A percentile compares a stretch with the other conserved stretches of the same genome.
phyloP scores from a whole-genome alignment of 2,888 invertebrate species.

The Brachypalpus laphriformis region DNA sequence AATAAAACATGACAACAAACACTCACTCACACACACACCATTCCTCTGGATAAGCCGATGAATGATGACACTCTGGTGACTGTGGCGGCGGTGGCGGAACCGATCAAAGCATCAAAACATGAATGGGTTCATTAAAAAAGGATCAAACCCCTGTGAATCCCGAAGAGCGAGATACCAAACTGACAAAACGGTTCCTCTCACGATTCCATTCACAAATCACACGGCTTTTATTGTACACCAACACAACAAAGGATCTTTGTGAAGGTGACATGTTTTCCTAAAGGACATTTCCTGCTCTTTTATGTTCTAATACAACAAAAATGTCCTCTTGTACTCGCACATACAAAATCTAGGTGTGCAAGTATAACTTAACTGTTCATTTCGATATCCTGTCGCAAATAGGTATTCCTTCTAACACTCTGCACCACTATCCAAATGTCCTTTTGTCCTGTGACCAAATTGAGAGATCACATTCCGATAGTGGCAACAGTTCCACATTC shows the following conservation, averaged over 20 bases:
- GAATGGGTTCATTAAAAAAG: constrained; percentile 75
- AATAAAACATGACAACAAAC: constrained; percentile 64
- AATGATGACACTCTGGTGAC: constrained; percentile 66
- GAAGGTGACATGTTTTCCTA: constrained; percentile 67
- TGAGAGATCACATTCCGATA: constrained; percentile 70
- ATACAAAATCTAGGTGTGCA: background rate
- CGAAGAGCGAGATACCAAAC: constrained; percentile 44
- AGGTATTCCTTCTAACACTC: constrained; percentile 8
- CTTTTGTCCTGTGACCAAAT: constrained; percentile 65
- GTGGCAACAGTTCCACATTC: constrained; percentile 57
- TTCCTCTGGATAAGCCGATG: constrained; percentile 44
- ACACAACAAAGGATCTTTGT: constrained; percentile 56
- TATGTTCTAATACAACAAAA: constrained; percentile 53
- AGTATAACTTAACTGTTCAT: constrained; percentile 68
- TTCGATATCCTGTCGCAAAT: constrained; percentile 54
- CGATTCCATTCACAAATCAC: constrained; percentile 69
- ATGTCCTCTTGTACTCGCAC: background rate
- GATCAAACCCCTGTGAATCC: constrained; percentile 67
- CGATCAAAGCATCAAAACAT: constrained; percentile 72
- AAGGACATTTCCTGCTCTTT: constrained; percentile 72
- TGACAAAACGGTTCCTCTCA: constrained; percentile 65
- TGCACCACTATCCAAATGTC: constrained; percentile 30
- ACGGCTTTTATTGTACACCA: constrained; percentile 33
- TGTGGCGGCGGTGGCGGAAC: constrained; percentile 60
- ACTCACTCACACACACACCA: constrained; percentile 5